Conservation (phyloP, 2,888 invertebrate species). For the Phyto melanocephala region DNA sequence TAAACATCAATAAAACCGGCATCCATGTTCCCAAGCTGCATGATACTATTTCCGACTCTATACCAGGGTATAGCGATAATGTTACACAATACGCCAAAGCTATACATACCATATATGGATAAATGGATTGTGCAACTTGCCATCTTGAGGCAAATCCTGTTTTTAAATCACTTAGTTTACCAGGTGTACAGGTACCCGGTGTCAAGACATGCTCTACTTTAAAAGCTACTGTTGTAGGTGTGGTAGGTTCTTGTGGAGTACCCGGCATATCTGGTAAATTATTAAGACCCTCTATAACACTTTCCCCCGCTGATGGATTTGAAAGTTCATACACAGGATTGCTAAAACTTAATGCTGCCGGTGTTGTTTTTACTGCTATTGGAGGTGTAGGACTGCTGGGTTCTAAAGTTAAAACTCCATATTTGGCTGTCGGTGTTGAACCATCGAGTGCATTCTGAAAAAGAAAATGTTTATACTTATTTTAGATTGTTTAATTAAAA, state of each 20-base stretch:
- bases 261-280: slow-evolving; percentile 76
- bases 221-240: slow-evolving; percentile 77
- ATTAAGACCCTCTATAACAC: slow-evolving; percentile 78
- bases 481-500: no score
- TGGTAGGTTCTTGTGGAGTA: slow-evolving; percentile 74
- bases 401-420: slow-evolving; percentile 88
- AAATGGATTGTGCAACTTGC: slow-evolving; percentile 90
- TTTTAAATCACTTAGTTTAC: slow-evolving; percentile 76
- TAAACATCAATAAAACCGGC: slow-evolving; percentile 93
- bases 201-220: slow-evolving; percentile 79
- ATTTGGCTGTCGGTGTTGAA: slow-evolving; percentile 81
- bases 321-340: slow-evolving; percentile 92
- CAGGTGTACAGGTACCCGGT: slow-evolving; percentile 75
- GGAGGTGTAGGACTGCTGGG: slow-evolving; percentile 83
- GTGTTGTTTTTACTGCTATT: slow-evolving; percentile 79
- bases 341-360: slow-evolving; percentile 86
- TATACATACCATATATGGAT: slow-evolving; percentile 94
- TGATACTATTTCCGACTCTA: slow-evolving; percentile 92
- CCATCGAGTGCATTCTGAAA: slow-evolving; percentile 83
- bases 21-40: slow-evolving; percentile 92
- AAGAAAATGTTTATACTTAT: neutral
- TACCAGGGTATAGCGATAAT: slow-evolving; percentile 92
- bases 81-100: slow-evolving; percentile 94
- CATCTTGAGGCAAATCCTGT: slow-evolving; percentile 82
- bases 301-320: slow-evolving; percentile 81